A percentile compares a stretch with the other conserved stretches of the same genome.
These are phyloP conservation scores for Muscidifurax raptorellus DNA, from an alignment of 1,140 invertebrate genomes.

Conservation along the genomic window DNA sequence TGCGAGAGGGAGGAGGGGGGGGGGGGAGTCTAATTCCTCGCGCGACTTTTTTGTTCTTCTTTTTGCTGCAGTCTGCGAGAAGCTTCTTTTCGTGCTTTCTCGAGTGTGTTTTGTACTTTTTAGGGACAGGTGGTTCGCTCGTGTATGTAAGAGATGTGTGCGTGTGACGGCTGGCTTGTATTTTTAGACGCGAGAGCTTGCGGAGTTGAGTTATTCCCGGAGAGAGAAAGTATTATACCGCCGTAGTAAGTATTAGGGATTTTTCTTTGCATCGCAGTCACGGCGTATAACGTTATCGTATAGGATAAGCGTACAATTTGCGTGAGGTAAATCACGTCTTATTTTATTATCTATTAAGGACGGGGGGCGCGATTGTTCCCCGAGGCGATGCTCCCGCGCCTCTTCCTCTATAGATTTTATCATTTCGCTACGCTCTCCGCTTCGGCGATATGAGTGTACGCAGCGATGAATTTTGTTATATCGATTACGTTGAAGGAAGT, in stretches of 20 bases:
- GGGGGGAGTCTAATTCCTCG: neutral
- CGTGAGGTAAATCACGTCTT: conserved; percentile 18
- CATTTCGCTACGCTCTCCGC: neutral
- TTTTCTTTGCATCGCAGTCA: too few relatives aligned
- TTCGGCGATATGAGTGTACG: too few relatives aligned
- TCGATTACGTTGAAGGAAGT: neutral
- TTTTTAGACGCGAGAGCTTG: neutral
- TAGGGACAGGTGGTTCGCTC: neutral
- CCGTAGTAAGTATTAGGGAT: too few relatives aligned
- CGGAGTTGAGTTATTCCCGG: neutral
- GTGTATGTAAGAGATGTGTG: neutral
- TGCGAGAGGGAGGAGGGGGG: neutral
- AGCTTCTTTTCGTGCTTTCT: neutral
- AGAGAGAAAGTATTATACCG: neutral
- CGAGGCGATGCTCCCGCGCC: neutral
- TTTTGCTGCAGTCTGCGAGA: neutral
- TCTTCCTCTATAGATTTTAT: conserved; percentile 7
- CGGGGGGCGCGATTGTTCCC: neutral
- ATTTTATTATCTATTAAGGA: conserved; percentile 29
- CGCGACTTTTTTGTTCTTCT: neutral
- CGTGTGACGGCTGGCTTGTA: neutral
- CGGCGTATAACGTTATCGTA: too few relatives aligned
- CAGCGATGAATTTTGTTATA: neutral
- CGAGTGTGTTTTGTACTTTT: neutral
- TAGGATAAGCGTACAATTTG: neutral